Evolutionary conservation across 1,140 invertebrate genomes (phyloP), one percentile per base, ranked within the genome.

Genomic region (Pygmarrhopalites habei): DNA sequence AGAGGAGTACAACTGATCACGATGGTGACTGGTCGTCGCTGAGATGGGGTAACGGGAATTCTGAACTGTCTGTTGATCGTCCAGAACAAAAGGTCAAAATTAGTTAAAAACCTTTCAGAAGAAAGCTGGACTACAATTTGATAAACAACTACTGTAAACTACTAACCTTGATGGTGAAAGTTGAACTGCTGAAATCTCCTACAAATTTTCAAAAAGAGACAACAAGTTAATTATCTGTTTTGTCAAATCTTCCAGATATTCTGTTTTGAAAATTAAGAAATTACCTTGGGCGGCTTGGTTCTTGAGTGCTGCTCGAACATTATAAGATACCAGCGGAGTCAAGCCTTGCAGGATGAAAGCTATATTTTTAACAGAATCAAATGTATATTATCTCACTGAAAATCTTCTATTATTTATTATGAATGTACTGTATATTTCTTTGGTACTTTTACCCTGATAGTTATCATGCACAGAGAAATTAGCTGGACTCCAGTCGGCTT

Each of bases 251-350:
- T n/a, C n/a, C 10, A n/a, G 10, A 10, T 12, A 41, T 12, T 41
- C 39, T n/a, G 39, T 41, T n/a, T 41, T 41, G 39, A 41, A 12
- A n/a, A n/a, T n/a, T 12, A 41, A 41, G 43, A 53, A 70, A 28
- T 70, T 65, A 28, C 69, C 69, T n/a, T 55, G 47, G 21, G 69
- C 62, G 1, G 66, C 69, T 32, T 39, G 44, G 52, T 71, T 71
- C 51, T 56, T 62, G 14, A 61, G 47, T 10, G 69, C 66, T 26
- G 66, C 69, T 60, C 64, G 60, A 51, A 69, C 32, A 17, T 63
- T 49, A 58, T 69, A 71, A 15, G 64, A 68, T 17, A 71, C 59
- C 57, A 64, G 49, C n/a, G 69, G 69, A n/a, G 57, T 53, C 23
- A 71, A 61, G 21, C 62, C 64, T 58, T 64, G 61, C 23, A 71